Percentiles rank a stretch among this genome's conserved stretches.
Evolutionary conservation across 2,113 vertebrate species (phyloP).

Genomic region (Indri indri): DNA sequence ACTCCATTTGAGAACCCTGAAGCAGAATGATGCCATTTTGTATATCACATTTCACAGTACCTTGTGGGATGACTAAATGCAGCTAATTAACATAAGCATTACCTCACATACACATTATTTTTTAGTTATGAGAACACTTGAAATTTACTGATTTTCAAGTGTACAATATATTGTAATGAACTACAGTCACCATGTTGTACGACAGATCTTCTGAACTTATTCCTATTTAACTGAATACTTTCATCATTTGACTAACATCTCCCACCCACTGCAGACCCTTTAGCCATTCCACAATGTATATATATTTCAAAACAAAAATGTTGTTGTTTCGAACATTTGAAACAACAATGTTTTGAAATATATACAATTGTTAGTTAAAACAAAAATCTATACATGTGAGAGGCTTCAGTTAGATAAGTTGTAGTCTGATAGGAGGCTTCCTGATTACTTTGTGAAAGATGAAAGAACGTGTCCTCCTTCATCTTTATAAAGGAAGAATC

Average conservation of each 20-base stretch:
- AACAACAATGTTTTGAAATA: neutral
- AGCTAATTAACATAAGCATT: neutral
- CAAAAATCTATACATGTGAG: neutral
- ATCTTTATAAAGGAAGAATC: too few species aligned
- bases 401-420: neutral
- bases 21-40: neutral
- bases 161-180: neutral
- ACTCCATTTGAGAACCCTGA: neutral
- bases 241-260: neutral
- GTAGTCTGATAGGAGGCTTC: neutral
- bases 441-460: neutral
- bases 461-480: too few species aligned
- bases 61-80: neutral
- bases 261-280: neutral
- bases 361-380: neutral
- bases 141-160: neutral
- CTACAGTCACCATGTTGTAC: neutral
- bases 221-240: neutral
- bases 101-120: neutral
- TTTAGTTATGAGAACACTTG: neutral
- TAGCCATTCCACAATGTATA: neutral
- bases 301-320: neutral
- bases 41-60: neutral
- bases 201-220: neutral
- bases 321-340: too few species aligned